These are phyloP conservation scores for Rapana venosa DNA, from an alignment of 2,888 invertebrate species.

Conservation along the genomic window DNA sequence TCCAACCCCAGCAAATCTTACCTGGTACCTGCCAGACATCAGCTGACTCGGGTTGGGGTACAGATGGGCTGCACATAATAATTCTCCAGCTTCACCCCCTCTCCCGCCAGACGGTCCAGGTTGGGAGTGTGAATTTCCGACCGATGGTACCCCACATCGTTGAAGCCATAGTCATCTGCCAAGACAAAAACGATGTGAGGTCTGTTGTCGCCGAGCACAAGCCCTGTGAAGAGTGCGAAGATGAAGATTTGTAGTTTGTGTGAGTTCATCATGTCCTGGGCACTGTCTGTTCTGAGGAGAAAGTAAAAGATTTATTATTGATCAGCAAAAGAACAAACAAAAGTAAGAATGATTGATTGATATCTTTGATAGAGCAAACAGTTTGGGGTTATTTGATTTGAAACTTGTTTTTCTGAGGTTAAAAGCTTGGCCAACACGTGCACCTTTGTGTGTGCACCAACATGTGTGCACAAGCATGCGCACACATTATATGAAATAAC, in stretches of 20 bases:
- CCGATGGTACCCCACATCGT: conserved; percentile 75
- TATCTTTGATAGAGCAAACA: no score
- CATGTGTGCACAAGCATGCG: no score
- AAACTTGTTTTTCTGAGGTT: no score
- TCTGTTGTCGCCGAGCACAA: background rate
- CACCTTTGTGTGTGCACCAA: no score
- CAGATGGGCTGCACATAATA: conserved; percentile 77
- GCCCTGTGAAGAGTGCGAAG: background rate
- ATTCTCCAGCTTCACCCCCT: conserved; percentile 74
- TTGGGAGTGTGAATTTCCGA: conserved; percentile 73
- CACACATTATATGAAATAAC: no score
- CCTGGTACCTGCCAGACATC: conserved; percentile 75
- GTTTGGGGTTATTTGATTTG: no score
- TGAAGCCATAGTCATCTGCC: conserved; percentile 75
- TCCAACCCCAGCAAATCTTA: conserved; percentile 50
- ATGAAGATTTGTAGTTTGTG: background rate
- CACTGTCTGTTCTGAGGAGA: no score
- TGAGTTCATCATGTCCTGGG: no score
- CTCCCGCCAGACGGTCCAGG: conserved; percentile 68
- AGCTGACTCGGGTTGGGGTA: conserved; percentile 74
- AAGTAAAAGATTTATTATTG: no score
- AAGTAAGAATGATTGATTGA: no score
- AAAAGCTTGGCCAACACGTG: no score
- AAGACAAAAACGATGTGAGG: conserved; percentile 73
- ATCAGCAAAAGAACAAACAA: no score